These are phyloP conservation scores for Caenorhabditis wallacei DNA, from an alignment of 2,888 invertebrate genomes.

Conservation along the genomic window DNA sequence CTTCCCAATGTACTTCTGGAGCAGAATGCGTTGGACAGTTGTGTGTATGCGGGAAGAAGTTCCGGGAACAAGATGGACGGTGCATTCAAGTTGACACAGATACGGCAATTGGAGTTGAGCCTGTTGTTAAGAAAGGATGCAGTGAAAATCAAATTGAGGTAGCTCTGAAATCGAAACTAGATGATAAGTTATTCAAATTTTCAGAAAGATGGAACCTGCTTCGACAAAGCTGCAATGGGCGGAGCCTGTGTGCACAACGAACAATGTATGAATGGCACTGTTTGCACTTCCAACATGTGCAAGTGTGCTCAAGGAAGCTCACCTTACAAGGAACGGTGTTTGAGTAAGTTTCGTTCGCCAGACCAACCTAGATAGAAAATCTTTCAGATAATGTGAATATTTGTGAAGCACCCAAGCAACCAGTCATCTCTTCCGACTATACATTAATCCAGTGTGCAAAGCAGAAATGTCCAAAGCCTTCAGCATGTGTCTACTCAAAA, in stretches of 20 bases:
- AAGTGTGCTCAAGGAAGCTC: conserved; percentile 72
- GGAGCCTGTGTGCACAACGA: conserved; percentile 68
- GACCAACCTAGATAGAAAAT: background rate
- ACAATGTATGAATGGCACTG: conserved; percentile 76
- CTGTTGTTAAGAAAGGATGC: conserved; percentile 5
- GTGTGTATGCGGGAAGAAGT: conserved; percentile 72
- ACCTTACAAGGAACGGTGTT: conserved; percentile 75
- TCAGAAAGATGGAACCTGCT: conserved; percentile 61
- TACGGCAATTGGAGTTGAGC: conserved; percentile 36
- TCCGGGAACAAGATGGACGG: conserved; percentile 62
- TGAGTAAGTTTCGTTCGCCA: conserved; percentile 66
- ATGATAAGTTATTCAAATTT: background rate
- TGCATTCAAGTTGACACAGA: conserved; percentile 66
- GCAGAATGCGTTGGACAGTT: conserved; percentile 72
- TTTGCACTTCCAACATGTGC: conserved; percentile 67
- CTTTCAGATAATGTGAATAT: conserved; percentile 65
- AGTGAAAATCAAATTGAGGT: conserved; percentile 33
- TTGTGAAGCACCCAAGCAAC: conserved; percentile 56
- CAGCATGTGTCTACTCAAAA: conserved; percentile 69
- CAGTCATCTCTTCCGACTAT: conserved; percentile 55
- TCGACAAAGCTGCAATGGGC: conserved; percentile 64
- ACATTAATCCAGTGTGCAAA: conserved; percentile 61
- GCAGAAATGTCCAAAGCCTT: conserved; percentile 64
- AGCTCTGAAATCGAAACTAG: background rate
- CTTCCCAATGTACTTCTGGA: conserved; percentile 74